phyloP scores from a whole-genome alignment of 2,797 vertebrate species.

The Parambassis ranga region DNA sequence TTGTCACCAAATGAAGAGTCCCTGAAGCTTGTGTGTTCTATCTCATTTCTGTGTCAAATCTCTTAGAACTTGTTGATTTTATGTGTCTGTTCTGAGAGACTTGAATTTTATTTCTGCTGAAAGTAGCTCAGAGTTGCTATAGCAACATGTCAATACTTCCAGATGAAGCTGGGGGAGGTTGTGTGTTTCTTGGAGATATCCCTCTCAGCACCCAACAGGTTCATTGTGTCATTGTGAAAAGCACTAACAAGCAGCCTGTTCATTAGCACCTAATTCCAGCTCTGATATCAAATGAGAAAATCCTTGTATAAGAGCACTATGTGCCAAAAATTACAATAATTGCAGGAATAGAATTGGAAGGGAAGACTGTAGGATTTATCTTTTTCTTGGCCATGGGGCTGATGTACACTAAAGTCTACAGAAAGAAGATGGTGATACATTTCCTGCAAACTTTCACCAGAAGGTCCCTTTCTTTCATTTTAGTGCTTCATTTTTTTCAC shows the following conservation, averaged over 20 bases:
- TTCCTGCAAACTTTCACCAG: too few relatives aligned
- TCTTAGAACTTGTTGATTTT: background rate
- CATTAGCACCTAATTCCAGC: constrained; percentile 25
- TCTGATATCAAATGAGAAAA: background rate
- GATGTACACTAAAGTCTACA: too few relatives aligned
- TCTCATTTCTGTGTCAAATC: background rate
- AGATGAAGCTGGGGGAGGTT: constrained; percentile 15
- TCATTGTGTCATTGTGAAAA: constrained; percentile 29
- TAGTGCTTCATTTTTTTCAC: too few relatives aligned
- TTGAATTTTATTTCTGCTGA: constrained; percentile 24
- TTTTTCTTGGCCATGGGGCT: too few relatives aligned
- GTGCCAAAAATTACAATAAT: too few relatives aligned
- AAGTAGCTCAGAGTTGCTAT: constrained; percentile 51
- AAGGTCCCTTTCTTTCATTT: too few relatives aligned
- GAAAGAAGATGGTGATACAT: too few relatives aligned
- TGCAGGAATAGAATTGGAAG: too few relatives aligned
- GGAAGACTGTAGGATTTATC: too few relatives aligned
- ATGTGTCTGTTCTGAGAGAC: constrained; percentile 22
- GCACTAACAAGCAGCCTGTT: constrained; percentile 37
- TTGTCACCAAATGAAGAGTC: too few relatives aligned
- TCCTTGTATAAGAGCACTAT: too few relatives aligned
- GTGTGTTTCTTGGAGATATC: constrained; percentile 32
- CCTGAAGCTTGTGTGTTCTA: background rate
- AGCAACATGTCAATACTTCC: constrained; percentile 40
- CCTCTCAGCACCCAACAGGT: constrained; percentile 23